These are phyloP conservation scores for Luperina testacea DNA, from an alignment of 2,888 invertebrate genomes.

Conservation along the genomic window DNA sequence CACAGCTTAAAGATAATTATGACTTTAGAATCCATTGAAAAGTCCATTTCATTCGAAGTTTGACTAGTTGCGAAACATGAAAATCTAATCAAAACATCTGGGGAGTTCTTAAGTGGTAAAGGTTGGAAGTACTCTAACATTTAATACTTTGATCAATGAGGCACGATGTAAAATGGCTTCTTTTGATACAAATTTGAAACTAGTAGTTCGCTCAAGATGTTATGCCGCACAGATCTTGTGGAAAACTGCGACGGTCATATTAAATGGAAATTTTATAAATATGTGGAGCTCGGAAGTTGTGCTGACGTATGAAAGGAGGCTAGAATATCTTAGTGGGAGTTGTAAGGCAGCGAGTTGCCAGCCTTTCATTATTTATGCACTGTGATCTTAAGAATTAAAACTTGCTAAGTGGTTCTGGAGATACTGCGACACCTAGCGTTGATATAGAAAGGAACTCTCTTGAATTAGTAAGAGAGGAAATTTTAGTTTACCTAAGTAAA, in stretches of 20 bases:
- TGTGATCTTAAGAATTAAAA: conserved; percentile 62
- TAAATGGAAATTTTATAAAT: conserved; percentile 56
- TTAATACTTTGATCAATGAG: conserved; percentile 77
- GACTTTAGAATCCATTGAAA: conserved; percentile 65
- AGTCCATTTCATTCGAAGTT: conserved; percentile 65
- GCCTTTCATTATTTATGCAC: conserved; percentile 55
- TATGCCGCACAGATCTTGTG: conserved; percentile 38
- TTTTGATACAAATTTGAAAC: conserved; percentile 68
- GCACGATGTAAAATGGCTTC: conserved; percentile 67
- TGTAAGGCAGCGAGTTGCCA: conserved; percentile 43
- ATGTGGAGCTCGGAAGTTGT: conserved; percentile 46
- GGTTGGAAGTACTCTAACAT: conserved; percentile 63
- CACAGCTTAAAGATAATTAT: conserved; percentile 65
- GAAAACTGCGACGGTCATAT: conserved; percentile 41
- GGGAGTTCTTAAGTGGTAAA: conserved; percentile 66
- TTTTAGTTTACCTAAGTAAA: conserved; percentile 20
- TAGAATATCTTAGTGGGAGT: conserved; percentile 46
- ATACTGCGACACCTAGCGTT: conserved; percentile 39
- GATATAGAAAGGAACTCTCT: conserved; percentile 3
- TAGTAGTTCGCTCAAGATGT: conserved; percentile 54
- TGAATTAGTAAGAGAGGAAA: conserved; percentile 28
- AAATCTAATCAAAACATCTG: conserved; percentile 79
- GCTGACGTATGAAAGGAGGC: conserved; percentile 38
- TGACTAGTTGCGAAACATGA: conserved; percentile 68
- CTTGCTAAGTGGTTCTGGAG: conserved; percentile 55